phyloP scores from a whole-genome alignment of 35 echinoderm and acorn worm genomes.

The Lytechinus pictus region DNA sequence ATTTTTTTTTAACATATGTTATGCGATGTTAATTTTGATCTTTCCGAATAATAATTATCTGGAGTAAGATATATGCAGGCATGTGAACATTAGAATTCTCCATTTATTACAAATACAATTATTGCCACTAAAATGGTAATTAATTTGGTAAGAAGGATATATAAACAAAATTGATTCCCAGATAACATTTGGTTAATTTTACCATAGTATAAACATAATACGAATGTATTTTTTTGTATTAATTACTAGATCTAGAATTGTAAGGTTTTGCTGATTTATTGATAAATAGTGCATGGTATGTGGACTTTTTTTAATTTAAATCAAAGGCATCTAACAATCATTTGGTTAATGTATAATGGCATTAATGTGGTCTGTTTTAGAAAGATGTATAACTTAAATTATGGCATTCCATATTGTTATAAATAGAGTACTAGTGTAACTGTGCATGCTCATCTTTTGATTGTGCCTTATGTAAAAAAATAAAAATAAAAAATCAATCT shows the following conservation, averaged over 20 bases:
- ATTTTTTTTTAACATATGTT: background rate
- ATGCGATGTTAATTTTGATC: too few species aligned
- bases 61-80: too few species aligned
- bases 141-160: too few species aligned
- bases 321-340: background rate
- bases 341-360: background rate
- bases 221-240: too few species aligned
- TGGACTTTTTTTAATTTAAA: background rate
- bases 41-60: too few species aligned
- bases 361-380: background rate
- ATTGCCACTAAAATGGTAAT: too few species aligned
- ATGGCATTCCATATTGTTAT: constrained; percentile 33
- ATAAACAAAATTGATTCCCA: too few species aligned
- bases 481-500: background rate
- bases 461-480: constrained; percentile 40
- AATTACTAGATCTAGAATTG: too few species aligned
- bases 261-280: background rate
- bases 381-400: background rate
- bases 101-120: too few species aligned
- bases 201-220: too few species aligned
- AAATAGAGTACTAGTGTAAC: constrained; percentile 22
- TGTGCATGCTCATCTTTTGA: constrained; percentile 22
- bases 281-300: background rate
- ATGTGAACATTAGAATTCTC: too few species aligned
- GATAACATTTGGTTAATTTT: too few species aligned